A percentile compares a stretch with the other conserved stretches of the same genome.
These are phyloP conservation scores for Oryzias dopingdopingensis DNA, from an alignment of 2,797 vertebrate species.

Conservation along the genomic window DNA sequence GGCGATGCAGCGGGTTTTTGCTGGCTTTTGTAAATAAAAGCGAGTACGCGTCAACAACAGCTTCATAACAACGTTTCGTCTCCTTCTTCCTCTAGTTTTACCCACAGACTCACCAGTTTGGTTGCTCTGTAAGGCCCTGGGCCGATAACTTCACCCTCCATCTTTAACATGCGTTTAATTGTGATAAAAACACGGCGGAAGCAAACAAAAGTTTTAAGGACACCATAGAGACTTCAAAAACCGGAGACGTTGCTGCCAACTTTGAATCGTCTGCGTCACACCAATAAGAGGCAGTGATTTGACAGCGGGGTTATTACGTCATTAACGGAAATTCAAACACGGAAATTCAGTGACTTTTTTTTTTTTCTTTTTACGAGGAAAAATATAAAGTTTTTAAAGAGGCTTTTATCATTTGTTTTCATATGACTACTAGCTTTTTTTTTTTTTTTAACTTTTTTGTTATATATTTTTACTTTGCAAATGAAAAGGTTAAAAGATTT, in stretches of 20 bases:
- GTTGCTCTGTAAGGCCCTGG: conserved; percentile 88
- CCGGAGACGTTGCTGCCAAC: conserved; percentile 53
- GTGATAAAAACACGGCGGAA: conserved; percentile 29
- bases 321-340: neutral
- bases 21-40: too few species aligned
- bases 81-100: neutral
- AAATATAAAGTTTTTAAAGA: too few species aligned
- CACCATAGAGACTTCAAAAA: neutral
- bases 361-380: too few species aligned
- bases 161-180: conserved; percentile 14
- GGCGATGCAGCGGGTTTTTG: too few species aligned
- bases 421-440: too few species aligned
- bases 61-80: neutral
- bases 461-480: too few species aligned
- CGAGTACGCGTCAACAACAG: neutral
- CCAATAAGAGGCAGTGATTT: conserved; percentile 36
- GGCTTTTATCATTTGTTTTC: too few species aligned
- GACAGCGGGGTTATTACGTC: conserved; percentile 42
- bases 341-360: too few species aligned
- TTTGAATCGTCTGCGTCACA: conserved; percentile 69
- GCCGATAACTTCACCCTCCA: conserved; percentile 76
- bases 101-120: conserved; percentile 80
- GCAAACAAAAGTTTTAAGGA: neutral
- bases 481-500: too few species aligned
- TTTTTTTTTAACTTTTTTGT: too few species aligned